phyloP scores from a whole-genome alignment of 53 echinoderm and acorn worm species.

The Stichopus horrens region DNA sequence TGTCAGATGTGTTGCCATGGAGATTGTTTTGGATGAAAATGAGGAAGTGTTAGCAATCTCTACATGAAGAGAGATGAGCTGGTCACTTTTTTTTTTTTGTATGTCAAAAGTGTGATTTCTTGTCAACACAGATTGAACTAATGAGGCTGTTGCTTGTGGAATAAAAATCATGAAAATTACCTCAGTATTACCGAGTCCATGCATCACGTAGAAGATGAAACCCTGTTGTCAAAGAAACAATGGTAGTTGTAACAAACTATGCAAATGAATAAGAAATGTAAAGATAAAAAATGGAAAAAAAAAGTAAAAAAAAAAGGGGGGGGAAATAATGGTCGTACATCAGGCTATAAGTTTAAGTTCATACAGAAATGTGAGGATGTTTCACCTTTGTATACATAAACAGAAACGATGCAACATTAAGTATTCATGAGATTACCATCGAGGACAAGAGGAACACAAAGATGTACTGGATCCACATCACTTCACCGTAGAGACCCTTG shows the following conservation, averaged over 20 bases:
- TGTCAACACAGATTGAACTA: too few relatives aligned
- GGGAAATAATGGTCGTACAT: background rate
- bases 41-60: too few relatives aligned
- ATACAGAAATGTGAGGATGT: background rate
- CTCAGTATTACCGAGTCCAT: slow-evolving; percentile 30
- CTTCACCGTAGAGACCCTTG: slow-evolving; percentile 62
- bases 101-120: too few relatives aligned
- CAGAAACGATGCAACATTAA: background rate
- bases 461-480: slow-evolving; percentile 51
- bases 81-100: too few relatives aligned
- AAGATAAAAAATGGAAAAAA: too few relatives aligned
- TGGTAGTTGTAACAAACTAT: background rate
- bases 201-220: background rate
- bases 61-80: too few relatives aligned
- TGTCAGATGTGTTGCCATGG: too few relatives aligned
- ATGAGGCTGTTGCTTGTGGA: too few relatives aligned
- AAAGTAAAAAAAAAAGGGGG: too few relatives aligned
- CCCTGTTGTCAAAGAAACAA: background rate
- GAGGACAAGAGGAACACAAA: slow-evolving; percentile 55
- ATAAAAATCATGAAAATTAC: background rate
- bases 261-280: too few relatives aligned
- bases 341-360: background rate
- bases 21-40: too few relatives aligned
- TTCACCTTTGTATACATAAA: background rate
- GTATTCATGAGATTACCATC: background rate